phyloP scores from a whole-genome alignment of 2,113 vertebrate genomes.

The Pollimyrus isidori region DNA sequence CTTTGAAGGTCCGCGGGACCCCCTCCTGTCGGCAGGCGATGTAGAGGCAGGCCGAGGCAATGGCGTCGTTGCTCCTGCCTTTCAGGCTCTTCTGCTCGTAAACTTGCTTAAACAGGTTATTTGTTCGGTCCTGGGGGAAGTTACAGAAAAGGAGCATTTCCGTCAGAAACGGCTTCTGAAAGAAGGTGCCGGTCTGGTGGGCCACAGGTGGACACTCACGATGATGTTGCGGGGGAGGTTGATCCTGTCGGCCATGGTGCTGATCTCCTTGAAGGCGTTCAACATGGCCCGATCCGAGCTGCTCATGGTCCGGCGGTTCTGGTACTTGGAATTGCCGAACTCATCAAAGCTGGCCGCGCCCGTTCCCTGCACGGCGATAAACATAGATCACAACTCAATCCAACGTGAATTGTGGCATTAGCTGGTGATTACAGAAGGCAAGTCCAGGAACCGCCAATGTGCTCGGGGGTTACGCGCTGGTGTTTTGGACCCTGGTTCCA shows the following conservation, averaged over 20 bases:
- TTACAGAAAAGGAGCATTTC: conserved; percentile 39
- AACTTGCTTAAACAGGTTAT: conserved; percentile 99
- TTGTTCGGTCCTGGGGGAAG: conserved; percentile 88
- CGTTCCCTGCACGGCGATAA: conserved; percentile 67
- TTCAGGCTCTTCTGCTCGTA: conserved; percentile 99
- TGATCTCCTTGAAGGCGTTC: conserved; percentile 97
- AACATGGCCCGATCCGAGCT: conserved; percentile 97
- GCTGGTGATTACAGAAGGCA: neutral
- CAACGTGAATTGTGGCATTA: neutral
- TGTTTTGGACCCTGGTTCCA: neutral
- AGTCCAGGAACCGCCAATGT: neutral
- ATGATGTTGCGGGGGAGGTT: conserved; percentile 97
- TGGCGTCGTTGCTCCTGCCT: conserved; percentile 94
- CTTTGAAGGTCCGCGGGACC: conserved; percentile 96
- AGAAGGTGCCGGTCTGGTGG: neutral
- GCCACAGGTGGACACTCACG: conserved; percentile 58
- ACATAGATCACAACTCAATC: neutral
- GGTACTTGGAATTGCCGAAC: conserved; percentile 97
- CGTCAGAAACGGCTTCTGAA: neutral
- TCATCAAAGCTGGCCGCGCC: conserved; percentile 97
- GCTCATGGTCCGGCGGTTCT: conserved; percentile 96
- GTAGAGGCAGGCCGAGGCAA: conserved; percentile 96
- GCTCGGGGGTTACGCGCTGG: neutral
- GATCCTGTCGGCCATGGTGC: conserved; percentile 96
- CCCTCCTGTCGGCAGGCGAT: conserved; percentile 98